phyloP scores from a whole-genome alignment of 2,113 vertebrate genomes.

The Burhinus oedicnemus region DNA sequence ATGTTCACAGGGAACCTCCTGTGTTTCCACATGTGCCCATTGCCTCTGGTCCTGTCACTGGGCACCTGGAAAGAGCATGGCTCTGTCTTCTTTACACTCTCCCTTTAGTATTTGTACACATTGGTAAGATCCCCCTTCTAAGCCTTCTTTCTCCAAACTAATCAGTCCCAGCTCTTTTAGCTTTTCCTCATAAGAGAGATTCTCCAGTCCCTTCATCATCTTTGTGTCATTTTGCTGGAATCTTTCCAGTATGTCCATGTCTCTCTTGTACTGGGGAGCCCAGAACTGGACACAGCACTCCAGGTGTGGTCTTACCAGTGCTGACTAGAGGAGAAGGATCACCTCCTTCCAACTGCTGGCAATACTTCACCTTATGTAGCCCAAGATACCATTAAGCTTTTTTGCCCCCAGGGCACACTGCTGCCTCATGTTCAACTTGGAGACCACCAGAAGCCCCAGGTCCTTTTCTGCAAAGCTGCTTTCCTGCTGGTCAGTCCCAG shows the following conservation, averaged over 20 bases:
- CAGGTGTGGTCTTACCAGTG: not conserved
- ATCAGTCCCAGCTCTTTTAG: not conserved
- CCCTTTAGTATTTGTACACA: not conserved
- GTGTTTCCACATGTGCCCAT: accelerated
- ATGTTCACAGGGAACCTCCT: not conserved
- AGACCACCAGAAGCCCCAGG: not conserved
- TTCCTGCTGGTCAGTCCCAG: not conserved
- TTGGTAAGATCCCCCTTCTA: not conserved
- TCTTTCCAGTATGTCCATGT: not conserved
- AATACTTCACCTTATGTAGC: not conserved
- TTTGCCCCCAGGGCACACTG: not conserved
- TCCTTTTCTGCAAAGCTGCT: not conserved
- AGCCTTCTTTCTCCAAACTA: not conserved
- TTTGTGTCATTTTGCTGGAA: not conserved
- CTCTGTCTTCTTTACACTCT: not conserved
- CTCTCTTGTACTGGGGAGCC: not conserved
- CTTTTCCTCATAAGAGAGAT: not conserved
- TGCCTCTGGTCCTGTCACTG: not conserved
- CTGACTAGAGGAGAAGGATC: not conserved
- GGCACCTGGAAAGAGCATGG: not conserved
- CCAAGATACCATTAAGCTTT: not conserved
- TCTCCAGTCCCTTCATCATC: not conserved
- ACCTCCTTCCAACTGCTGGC: not conserved
- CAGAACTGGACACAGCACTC: not conserved
- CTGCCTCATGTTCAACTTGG: not conserved